These are phyloP conservation scores for Apistogramma diplotaenia DNA, from an alignment of 2,113 vertebrate species.

Conservation along the genomic window DNA sequence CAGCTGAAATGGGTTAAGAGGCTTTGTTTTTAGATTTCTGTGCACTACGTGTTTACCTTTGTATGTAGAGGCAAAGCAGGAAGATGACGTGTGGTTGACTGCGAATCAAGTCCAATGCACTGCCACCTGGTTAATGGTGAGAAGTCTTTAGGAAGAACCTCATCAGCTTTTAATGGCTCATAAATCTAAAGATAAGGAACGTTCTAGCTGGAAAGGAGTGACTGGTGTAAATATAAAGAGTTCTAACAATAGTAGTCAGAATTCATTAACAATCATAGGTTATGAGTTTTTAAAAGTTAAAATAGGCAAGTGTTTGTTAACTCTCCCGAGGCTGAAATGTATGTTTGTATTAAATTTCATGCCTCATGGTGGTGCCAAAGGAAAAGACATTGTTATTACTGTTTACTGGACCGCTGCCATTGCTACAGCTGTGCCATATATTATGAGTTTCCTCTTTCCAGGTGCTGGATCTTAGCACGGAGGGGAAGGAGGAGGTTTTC, in stretches of 20 bases:
- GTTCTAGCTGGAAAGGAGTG: background rate
- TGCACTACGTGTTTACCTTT: too few species aligned
- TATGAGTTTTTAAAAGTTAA: background rate
- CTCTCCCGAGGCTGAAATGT: background rate
- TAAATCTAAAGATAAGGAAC: background rate
- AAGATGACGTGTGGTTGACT: background rate
- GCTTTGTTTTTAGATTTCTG: too few species aligned
- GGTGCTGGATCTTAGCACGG: conserved; percentile 92
- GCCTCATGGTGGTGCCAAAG: background rate
- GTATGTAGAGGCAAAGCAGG: too few species aligned
- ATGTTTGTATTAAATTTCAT: background rate
- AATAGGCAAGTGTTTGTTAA: background rate
- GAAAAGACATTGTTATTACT: background rate
- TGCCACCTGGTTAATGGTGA: background rate
- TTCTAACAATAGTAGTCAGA: background rate
- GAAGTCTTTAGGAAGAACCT: background rate
- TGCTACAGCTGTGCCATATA: background rate
- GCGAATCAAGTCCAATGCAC: background rate
- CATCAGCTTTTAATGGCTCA: background rate
- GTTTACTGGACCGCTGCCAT: background rate
- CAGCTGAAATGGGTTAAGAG: too few species aligned
- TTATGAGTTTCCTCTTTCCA: conserved; percentile 48
- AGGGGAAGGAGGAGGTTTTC: conserved; percentile 96
- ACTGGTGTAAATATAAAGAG: background rate
- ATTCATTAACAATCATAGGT: background rate